Percentiles rank a stretch among this genome's conserved stretches.
phyloP scores from a whole-genome alignment of 1,140 invertebrate genomes.

The Ctenoplectra terminalis region DNA sequence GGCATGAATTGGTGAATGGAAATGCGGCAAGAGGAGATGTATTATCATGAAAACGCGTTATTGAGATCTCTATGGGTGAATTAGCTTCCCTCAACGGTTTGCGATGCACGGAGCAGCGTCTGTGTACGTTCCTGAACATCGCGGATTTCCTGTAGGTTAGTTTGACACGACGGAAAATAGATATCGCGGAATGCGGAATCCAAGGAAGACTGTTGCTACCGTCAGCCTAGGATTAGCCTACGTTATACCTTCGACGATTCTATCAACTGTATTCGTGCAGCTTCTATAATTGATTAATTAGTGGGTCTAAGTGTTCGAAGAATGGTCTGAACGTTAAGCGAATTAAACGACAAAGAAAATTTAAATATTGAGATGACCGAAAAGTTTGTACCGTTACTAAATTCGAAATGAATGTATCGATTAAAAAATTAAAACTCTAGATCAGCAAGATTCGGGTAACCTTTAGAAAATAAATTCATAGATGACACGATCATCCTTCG shows the following conservation, averaged over 20 bases:
- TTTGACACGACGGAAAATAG: conserved; percentile 54
- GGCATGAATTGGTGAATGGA: conserved; percentile 42
- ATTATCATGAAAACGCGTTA: conserved; percentile 74
- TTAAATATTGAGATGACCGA: too few relatives aligned
- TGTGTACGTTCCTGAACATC: conserved; percentile 40
- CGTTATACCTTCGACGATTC: conserved; percentile 8
- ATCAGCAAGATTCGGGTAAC: too few relatives aligned
- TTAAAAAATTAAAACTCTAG: too few relatives aligned
- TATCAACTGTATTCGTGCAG: not conserved
- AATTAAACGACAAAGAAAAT: too few relatives aligned
- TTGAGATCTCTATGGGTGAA: conserved; percentile 79
- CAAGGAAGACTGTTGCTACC: conserved; percentile 32
- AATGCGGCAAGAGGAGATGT: conserved; percentile 49
- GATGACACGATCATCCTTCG: not conserved
- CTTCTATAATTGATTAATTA: not conserved
- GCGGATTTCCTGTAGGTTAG: conserved; percentile 51
- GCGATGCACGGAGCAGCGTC: conserved; percentile 36
- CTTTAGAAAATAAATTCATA: not conserved
- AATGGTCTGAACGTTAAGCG: too few relatives aligned
- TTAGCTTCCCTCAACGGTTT: conserved; percentile 70
- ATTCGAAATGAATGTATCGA: too few relatives aligned
- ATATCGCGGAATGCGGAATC: conserved; percentile 44
- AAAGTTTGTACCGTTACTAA: too few relatives aligned
- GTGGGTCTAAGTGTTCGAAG: not conserved
- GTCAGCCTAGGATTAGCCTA: not conserved